These are phyloP conservation scores for Stichodactyla mertensii DNA, from an alignment of 64 coral and sea anemone genomes.

Conservation along the genomic window DNA sequence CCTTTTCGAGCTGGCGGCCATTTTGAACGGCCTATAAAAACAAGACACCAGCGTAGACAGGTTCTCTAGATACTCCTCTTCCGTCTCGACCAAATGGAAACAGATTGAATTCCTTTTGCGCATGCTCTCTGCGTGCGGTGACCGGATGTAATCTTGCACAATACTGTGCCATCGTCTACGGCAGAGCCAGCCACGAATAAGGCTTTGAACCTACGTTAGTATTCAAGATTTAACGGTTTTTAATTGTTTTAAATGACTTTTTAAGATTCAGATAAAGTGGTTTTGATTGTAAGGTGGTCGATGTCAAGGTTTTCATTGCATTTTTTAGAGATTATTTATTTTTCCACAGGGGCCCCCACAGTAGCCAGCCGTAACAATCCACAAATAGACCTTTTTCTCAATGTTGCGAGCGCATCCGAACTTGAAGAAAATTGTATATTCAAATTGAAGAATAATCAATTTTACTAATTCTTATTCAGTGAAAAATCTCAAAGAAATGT, in stretches of 20 bases:
- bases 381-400: too few relatives aligned
- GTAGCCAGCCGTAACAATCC: too few relatives aligned
- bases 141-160: constrained; percentile 96
- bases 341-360: too few relatives aligned
- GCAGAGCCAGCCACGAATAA: constrained; percentile 92
- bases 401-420: too few relatives aligned
- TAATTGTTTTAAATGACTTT: not conserved
- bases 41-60: constrained; percentile 83
- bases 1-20: constrained; percentile 95
- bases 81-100: constrained; percentile 84
- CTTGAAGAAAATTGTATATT: too few relatives aligned
- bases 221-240: not conserved
- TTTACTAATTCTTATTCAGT: too few relatives aligned
- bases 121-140: constrained; percentile 97
- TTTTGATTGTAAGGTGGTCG: too few relatives aligned
- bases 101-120: constrained; percentile 83
- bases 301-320: too few relatives aligned
- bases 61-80: constrained; percentile 82
- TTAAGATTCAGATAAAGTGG: too few relatives aligned
- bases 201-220: constrained; percentile 85
- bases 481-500: too few relatives aligned
- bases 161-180: constrained; percentile 99
- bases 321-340: too few relatives aligned
- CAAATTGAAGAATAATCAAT: too few relatives aligned
- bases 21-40: constrained; percentile 91